These are phyloP conservation scores for Temnothorax curvispinosus DNA, from an alignment of 1,140 invertebrate species.

Conservation along the genomic window DNA sequence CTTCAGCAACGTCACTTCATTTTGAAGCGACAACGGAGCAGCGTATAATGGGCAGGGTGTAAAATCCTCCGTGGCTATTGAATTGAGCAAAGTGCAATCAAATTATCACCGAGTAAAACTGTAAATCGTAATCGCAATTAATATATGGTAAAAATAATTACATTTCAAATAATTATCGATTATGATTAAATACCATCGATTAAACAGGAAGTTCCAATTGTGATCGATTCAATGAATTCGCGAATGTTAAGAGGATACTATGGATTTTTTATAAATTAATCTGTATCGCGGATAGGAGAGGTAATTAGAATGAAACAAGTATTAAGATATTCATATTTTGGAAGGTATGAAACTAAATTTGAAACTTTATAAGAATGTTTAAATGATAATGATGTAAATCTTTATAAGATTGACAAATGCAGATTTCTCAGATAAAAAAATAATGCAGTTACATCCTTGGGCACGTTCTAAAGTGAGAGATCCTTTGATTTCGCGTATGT, in stretches of 20 bases:
- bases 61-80: neutral
- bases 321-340: neutral
- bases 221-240: neutral
- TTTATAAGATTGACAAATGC: neutral
- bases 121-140: neutral
- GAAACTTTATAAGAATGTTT: neutral
- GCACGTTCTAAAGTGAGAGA: neutral
- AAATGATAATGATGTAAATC: neutral
- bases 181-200: neutral
- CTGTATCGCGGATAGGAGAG: neutral
- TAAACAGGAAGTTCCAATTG: neutral
- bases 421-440: neutral
- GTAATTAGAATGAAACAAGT: neutral
- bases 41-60: neutral
- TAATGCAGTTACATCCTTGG: neutral
- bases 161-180: neutral
- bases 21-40: neutral
- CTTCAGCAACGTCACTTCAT: neutral
- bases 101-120: neutral
- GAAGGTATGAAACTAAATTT: neutral
- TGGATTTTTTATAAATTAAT: neutral
- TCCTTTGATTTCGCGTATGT: neutral
- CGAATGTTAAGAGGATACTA: neutral
- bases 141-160: constrained; percentile 11
- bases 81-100: constrained; percentile 7